Evolutionary conservation across 2,797 vertebrate species (phyloP), one percentile per base, ranked within the genome.

Genomic region (Dermochelys coriacea): DNA sequence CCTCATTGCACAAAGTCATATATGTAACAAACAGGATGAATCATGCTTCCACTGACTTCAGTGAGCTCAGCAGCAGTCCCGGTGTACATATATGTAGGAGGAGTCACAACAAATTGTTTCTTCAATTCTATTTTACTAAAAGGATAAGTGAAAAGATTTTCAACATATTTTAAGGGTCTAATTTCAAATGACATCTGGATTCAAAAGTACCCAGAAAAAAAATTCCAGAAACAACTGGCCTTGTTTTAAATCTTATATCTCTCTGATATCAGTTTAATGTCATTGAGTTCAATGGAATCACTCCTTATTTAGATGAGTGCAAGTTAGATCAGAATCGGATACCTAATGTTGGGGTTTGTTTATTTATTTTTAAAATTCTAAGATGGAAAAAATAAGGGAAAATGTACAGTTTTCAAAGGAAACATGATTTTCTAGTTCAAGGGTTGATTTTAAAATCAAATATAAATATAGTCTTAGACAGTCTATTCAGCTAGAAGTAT

Each of bases 361-460:
- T 27, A 2, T 37, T 2, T 7, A 51, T 84, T 84, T 31, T 8
- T 11, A 75, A 86, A 74, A 34, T 21, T 1, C 0, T 23, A 29
- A 9, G 2, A 29, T 55, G 37, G 84, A 68, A 4, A 52, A 21
- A 34, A 16, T 1, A 80, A 68, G 29, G 18, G 1, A 0, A 3
- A 61, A 85, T 2, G 45, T 84, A 1, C 1, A 3, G 12, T 1
- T 8, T 10, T 51, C 79, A 37, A 82, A 79, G 12, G 50, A n/a
- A 1, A 85, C 2, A 2, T 8, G 1, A 8, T 50, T 57, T 16
- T 75, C 80, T 51, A 0, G 0, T 37, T 57, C 83, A 8, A 87
- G 45, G 57, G 80, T 75, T 51, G 68, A 57, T 9, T 81, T 11
- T 6, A 1, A 52, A 79, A 55, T 52, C 25, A 82, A 8, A 59